A percentile compares a stretch with the other conserved stretches of the same genome.
phyloP scores from a whole-genome alignment of 2,797 vertebrate species.

The Ibycter americanus region DNA sequence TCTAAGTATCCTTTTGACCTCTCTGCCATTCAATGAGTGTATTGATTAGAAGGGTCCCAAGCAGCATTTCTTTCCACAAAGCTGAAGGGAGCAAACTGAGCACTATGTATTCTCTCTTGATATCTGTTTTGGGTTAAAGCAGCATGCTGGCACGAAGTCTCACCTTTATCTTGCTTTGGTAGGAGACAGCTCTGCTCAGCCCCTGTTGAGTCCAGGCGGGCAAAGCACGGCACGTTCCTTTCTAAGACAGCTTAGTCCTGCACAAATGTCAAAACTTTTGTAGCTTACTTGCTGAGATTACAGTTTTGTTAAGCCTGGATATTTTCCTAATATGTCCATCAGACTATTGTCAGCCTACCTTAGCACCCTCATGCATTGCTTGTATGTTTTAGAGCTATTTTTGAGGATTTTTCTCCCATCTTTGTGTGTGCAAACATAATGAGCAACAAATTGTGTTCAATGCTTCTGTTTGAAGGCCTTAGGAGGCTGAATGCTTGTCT shows the following conservation, averaged over 20 bases:
- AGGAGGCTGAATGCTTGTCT: not conserved
- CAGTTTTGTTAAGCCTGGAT: not conserved
- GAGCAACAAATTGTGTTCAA: not conserved
- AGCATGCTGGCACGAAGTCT: accelerated
- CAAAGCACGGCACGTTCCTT: not conserved
- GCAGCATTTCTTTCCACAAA: not conserved
- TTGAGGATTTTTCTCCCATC: not conserved
- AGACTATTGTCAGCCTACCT: not conserved
- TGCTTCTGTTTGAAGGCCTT: not conserved
- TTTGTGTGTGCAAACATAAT: not conserved
- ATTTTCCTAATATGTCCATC: not conserved
- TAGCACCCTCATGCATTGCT: not conserved
- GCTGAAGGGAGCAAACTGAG: not conserved
- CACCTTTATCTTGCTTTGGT: not conserved
- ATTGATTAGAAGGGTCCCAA: not conserved
- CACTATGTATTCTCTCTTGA: accelerated
- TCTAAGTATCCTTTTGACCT: not conserved
- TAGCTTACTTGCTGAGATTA: not conserved
- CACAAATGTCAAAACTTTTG: not conserved
- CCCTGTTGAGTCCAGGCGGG: not conserved
- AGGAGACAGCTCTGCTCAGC: not conserved
- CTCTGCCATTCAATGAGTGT: not conserved
- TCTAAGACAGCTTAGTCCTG: not conserved
- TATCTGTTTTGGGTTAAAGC: not conserved
- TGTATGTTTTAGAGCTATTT: not conserved